Conservation (phyloP, 2,113 vertebrate species). For the Cygnus buccinator region DNA sequence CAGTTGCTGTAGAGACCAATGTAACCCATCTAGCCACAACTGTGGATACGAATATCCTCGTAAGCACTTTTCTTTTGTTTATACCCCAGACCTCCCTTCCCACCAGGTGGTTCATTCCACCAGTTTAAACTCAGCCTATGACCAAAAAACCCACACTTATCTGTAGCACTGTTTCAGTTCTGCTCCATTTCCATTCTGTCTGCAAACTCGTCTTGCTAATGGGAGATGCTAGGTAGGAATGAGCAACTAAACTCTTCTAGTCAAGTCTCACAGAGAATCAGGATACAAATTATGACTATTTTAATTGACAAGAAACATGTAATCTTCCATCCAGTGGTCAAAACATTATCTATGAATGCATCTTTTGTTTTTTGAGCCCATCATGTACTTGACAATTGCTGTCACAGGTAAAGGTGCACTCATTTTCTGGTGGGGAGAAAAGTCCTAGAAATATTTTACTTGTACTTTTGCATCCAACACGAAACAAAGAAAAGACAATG, state of each 20-base stretch:
- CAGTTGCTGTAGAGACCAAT: too few relatives aligned
- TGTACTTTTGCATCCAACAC: not conserved
- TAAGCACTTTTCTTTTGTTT: too few relatives aligned
- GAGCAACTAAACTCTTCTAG: not conserved
- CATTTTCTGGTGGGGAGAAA: not conserved
- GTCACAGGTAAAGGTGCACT: not conserved
- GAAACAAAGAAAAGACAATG: not conserved
- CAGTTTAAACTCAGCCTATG: too few relatives aligned
- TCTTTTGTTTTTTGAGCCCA: not conserved
- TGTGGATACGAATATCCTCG: too few relatives aligned
- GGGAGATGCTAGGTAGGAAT: not conserved
- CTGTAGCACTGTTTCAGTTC: too few relatives aligned
- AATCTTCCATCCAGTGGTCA: not conserved
- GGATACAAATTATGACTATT: not conserved
- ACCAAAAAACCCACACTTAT: too few relatives aligned
- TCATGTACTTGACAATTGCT: not conserved
- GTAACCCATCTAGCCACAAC: too few relatives aligned
- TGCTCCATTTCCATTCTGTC: too few relatives aligned
- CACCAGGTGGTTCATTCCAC: too few relatives aligned
- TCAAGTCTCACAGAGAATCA: not conserved
- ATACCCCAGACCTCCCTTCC: too few relatives aligned
- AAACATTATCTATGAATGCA: not conserved
- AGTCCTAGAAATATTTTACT: not conserved
- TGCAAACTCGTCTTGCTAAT: too few relatives aligned
- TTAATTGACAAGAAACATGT: not conserved